Evolutionary conservation across 2,888 invertebrate genomes (phyloP).

Genomic region (Pachycephus smyrnensis): DNA sequence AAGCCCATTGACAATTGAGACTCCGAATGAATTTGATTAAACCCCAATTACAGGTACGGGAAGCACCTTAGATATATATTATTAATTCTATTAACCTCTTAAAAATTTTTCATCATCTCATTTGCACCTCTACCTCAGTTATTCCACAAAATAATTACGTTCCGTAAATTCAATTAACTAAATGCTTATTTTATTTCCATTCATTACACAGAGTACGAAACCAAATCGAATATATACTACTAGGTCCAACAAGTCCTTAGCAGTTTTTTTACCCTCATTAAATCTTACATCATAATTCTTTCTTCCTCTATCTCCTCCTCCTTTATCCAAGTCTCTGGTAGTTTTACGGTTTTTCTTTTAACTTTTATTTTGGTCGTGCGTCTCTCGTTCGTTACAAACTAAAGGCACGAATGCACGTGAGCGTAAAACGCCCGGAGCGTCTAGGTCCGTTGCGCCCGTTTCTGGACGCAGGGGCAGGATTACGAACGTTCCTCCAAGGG

Average conservation of each 20-base stretch:
- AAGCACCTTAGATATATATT: not conserved
- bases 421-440: constrained; percentile 30
- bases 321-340: constrained; percentile 2
- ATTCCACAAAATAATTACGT: not conserved
- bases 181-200: not conserved
- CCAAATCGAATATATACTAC: not conserved
- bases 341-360: not conserved
- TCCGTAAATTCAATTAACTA: not conserved
- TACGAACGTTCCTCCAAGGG: constrained; percentile 42
- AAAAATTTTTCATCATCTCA: not conserved
- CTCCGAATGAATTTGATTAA: not conserved
- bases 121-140: not conserved
- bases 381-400: constrained; percentile 9
- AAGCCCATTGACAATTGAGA: not conserved
- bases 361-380: constrained; percentile 16
- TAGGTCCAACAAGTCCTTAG: not conserved
- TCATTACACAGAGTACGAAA: not conserved
- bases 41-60: not conserved
- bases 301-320: not conserved
- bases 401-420: constrained; percentile 61
- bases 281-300: constrained; percentile 5
- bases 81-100: not conserved
- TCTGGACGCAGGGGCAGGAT: constrained; percentile 9
- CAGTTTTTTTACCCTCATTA: not conserved
- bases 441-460: constrained; percentile 41